Percentiles rank a stretch among this genome's conserved stretches.
These are phyloP conservation scores for Lateolabrax maculatus DNA, from an alignment of 2,797 vertebrate genomes.

Conservation along the genomic window DNA sequence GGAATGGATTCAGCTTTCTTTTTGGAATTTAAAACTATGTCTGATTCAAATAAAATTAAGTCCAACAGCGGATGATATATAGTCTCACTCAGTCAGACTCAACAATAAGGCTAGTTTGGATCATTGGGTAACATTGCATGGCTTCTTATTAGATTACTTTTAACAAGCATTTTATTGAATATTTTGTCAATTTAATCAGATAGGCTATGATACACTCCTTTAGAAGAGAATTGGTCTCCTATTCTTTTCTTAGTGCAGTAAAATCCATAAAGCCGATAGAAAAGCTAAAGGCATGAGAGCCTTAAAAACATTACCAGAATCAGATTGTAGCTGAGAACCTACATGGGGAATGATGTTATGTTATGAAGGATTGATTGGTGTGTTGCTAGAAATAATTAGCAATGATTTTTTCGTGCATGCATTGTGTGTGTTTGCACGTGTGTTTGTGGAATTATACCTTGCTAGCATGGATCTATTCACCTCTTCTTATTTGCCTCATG, in stretches of 20 bases:
- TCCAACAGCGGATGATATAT: constrained; percentile 29
- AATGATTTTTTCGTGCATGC: constrained; percentile 88
- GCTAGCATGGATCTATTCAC: constrained; percentile 60
- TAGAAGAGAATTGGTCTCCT: constrained; percentile 60
- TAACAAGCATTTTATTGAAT: constrained; percentile 81
- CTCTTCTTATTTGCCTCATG: constrained; percentile 49
- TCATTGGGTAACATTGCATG: constrained; percentile 60
- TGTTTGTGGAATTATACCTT: constrained; percentile 50
- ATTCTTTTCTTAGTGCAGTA: constrained; percentile 85
- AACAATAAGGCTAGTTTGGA: constrained; percentile 59
- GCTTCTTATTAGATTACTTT: constrained; percentile 79
- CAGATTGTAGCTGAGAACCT: constrained; percentile 88
- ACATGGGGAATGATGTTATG: constrained; percentile 91
- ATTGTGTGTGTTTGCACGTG: constrained; percentile 48
- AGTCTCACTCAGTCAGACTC: constrained; percentile 46
- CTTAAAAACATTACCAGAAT: constrained; percentile 94
- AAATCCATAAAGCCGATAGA: constrained; percentile 92
- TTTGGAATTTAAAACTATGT: constrained; percentile 60
- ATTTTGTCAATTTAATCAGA: constrained; percentile 82
- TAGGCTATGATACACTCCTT: constrained; percentile 81
- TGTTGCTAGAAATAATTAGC: constrained; percentile 96
- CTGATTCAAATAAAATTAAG: constrained; percentile 60
- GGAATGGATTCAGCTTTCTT: constrained; percentile 54
- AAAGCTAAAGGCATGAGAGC: constrained; percentile 87
- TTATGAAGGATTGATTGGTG: constrained; percentile 96